Percentiles rank a stretch among this genome's conserved stretches.
phyloP scores from a whole-genome alignment of 1,140 invertebrate species.

The Calephelis nemesis region DNA sequence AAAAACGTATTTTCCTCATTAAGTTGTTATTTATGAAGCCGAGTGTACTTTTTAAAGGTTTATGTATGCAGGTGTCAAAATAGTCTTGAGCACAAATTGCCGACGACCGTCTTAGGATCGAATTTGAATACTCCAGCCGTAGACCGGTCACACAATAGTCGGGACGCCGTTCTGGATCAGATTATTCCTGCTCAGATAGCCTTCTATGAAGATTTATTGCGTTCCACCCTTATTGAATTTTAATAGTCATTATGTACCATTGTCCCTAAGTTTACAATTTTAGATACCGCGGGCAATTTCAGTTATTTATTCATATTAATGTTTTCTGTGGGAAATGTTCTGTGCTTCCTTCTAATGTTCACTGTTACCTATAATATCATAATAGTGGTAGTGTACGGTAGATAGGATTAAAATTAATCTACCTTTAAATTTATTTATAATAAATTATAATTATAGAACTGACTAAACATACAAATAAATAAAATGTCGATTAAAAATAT shows the following conservation, averaged over 20 bases:
- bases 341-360: background rate
- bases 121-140: slow-evolving; percentile 52
- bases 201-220: slow-evolving; percentile 72
- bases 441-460: no score
- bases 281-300: slow-evolving; percentile 31
- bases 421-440: no score
- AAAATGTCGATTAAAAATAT: no score
- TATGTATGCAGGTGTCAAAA: slow-evolving; percentile 74
- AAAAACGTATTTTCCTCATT: background rate
- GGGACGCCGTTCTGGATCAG: slow-evolving; percentile 51
- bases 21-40: background rate
- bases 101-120: slow-evolving; percentile 52
- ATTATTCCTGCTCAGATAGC: slow-evolving; percentile 64
- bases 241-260: slow-evolving; percentile 66
- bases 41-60: slow-evolving; percentile 41
- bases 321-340: slow-evolving; percentile 29
- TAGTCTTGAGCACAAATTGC: slow-evolving; percentile 61
- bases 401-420: no score
- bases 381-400: no score
- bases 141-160: slow-evolving; percentile 47
- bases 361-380: no score
- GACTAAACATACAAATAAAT: no score
- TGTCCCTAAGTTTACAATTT: slow-evolving; percentile 49
- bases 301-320: slow-evolving; percentile 33
- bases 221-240: slow-evolving; percentile 63